Evolutionary conservation across 2,888 invertebrate species (phyloP).

Genomic region (Creontiades dilutus): DNA sequence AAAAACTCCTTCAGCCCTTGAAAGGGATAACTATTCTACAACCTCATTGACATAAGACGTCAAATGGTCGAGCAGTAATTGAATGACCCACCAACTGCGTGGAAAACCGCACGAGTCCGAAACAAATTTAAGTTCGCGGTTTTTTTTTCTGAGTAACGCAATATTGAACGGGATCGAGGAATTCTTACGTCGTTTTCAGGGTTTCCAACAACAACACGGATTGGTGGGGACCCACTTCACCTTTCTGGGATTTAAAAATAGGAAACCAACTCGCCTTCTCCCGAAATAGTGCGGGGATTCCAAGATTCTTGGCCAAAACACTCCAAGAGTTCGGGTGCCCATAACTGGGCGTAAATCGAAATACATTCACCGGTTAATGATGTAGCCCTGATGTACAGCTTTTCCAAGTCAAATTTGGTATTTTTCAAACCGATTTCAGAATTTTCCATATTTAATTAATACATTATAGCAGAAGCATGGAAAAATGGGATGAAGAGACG

Average conservation of each 20-base stretch:
- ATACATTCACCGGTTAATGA: neutral
- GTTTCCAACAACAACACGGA: slow-evolving; percentile 42
- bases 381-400: neutral
- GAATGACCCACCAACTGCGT: neutral
- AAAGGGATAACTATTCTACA: too few relatives aligned
- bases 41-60: too few relatives aligned
- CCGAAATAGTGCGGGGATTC: slow-evolving; percentile 48
- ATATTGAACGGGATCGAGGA: neutral
- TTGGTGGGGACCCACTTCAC: slow-evolving; percentile 51
- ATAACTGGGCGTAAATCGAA: neutral
- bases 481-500: too few relatives aligned
- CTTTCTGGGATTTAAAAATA: slow-evolving; percentile 65
- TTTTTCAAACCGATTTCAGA: too few relatives aligned
- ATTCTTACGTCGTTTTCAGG: neutral
- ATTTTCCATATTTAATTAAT: too few relatives aligned
- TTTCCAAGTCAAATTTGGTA: too few relatives aligned
- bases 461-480: too few relatives aligned
- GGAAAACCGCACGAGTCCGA: neutral
- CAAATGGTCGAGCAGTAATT: neutral
- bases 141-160: neutral
- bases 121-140: neutral
- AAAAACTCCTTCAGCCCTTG: too few relatives aligned
- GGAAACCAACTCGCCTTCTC: slow-evolving; percentile 49
- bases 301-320: slow-evolving; percentile 37
- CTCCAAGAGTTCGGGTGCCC: neutral